Base-by-base conservation (phyloP, 2,797 vertebrate species). In the Sandelia bainsii region DNA sequence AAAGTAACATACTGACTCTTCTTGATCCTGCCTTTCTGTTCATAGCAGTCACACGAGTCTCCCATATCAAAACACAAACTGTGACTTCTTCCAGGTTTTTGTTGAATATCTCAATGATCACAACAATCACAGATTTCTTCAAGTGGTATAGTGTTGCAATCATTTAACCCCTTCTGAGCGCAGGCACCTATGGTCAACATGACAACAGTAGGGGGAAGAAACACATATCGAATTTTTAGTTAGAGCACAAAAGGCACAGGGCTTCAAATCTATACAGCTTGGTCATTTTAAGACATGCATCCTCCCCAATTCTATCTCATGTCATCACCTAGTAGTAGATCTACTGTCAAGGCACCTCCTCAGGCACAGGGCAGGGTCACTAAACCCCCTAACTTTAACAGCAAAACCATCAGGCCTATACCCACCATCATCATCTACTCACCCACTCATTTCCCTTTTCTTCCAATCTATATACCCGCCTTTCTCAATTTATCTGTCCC, bases 341-440 rank as follows among this genome's bases (percentile, higher is more conserved):
- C 27, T n/a, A 42, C 37, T 72, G 68, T 75, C 68, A 60, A 63
- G 40, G 45, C 49, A 52, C 45, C 76, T 77, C 81, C 69, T 4
- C n/a, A 52, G 81, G 75, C 66, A 51, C 52, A n/a, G 45, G 61
- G 17, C 59, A 53, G 67, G 83, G 80, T 87, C 71, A 73, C 66
- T 45, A 44, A 12, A 16, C 12, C 44, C 62, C 45, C 32, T 32
- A 68, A 74, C 75, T 49, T 32, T 23, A n/a, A 63, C 70, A 69
- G 22, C 34, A 71, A 66, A 60, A 68, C 84, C 81, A 62, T 67
- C 49, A 66, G 62, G 72, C 75, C 73, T 61, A 34, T 69, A 77
- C 58, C 59, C 44, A 10, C 65, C 57, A 69, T 78, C 27, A 39
- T 78, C 62, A 50, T 12, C 46, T 48, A 22, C 20, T 71, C 72